phyloP scores from a whole-genome alignment of 1,140 invertebrate genomes.

The Oryctes rhinoceros region DNA sequence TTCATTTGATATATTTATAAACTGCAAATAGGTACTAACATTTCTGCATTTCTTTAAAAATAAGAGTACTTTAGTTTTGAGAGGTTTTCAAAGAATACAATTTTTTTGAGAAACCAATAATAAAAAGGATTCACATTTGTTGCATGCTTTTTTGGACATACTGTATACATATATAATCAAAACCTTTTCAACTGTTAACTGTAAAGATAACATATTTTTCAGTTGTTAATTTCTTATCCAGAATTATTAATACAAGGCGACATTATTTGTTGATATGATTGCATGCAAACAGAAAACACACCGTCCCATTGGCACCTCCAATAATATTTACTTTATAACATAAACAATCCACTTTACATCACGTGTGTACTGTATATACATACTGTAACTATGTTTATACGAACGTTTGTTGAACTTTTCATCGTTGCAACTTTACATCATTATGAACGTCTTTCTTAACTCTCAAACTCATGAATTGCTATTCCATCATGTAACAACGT shows the following conservation, averaged over 20 bases:
- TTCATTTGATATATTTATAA: too few relatives aligned
- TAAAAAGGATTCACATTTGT: too few relatives aligned
- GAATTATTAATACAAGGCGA: background rate
- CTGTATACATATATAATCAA: too few relatives aligned
- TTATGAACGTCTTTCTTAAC: constrained; percentile 2
- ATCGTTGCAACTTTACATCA: background rate
- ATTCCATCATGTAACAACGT: background rate
- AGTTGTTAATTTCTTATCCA: too few relatives aligned
- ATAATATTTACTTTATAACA: constrained; percentile 16
- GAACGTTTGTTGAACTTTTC: background rate
- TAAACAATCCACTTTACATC: constrained; percentile 1
- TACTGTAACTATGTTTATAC: background rate
- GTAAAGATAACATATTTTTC: too few relatives aligned
- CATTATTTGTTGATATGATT: constrained; percentile 15
- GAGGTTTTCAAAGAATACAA: too few relatives aligned
- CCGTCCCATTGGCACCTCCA: background rate
- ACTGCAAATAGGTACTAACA: too few relatives aligned
- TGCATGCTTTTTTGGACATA: too few relatives aligned
- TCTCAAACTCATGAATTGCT: background rate
- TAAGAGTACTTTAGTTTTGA: too few relatives aligned
- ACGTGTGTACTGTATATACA: background rate
- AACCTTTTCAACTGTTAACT: too few relatives aligned
- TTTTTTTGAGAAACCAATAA: too few relatives aligned
- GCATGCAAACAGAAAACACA: constrained; percentile 3
- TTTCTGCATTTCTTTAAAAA: too few relatives aligned